phyloP scores from a whole-genome alignment of 2,888 invertebrate species.

The Axea sp. region DNA sequence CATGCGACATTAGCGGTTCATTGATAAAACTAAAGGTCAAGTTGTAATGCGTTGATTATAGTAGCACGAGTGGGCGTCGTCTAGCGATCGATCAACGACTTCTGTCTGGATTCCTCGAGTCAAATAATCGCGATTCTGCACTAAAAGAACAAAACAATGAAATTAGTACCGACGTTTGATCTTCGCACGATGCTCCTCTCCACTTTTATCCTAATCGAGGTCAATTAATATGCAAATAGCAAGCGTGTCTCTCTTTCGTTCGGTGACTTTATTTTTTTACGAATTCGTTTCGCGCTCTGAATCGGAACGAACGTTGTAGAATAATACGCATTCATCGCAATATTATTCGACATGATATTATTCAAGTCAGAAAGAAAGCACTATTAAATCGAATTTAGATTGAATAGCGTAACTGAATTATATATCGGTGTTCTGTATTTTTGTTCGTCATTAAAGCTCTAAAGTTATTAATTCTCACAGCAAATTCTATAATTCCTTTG shows the following conservation, averaged over 20 bases:
- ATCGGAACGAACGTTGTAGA: constrained; percentile 4
- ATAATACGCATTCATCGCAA: constrained; percentile 7
- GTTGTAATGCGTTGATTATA: background rate
- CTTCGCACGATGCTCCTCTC: background rate
- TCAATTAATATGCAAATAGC: constrained; percentile 35
- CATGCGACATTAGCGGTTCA: constrained; percentile 22
- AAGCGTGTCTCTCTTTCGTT: constrained; percentile 5
- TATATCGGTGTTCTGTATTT: constrained; percentile 6
- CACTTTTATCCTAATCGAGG: constrained; percentile 23
- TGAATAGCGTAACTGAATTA: constrained; percentile 18
- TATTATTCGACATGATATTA: constrained; percentile 16
- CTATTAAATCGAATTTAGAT: constrained; percentile 19
- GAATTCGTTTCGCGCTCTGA: background rate
- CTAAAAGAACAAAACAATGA: constrained; percentile 8
- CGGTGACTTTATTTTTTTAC: constrained; percentile 5
- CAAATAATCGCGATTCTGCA: background rate
- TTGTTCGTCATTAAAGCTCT: constrained; percentile 16
- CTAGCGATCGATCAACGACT: constrained; percentile 1
- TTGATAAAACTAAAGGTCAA: constrained; percentile 46
- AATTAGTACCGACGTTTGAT: constrained; percentile 4
- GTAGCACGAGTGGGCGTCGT: background rate
- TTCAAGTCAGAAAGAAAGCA: constrained; percentile 13
- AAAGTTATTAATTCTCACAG: constrained; percentile 3
- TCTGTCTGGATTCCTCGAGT: background rate
- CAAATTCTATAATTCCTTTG: constrained; percentile 25